Base-by-base conservation (phyloP, 64 coral and sea anemone species). In the Pachyseris speciosa region DNA sequence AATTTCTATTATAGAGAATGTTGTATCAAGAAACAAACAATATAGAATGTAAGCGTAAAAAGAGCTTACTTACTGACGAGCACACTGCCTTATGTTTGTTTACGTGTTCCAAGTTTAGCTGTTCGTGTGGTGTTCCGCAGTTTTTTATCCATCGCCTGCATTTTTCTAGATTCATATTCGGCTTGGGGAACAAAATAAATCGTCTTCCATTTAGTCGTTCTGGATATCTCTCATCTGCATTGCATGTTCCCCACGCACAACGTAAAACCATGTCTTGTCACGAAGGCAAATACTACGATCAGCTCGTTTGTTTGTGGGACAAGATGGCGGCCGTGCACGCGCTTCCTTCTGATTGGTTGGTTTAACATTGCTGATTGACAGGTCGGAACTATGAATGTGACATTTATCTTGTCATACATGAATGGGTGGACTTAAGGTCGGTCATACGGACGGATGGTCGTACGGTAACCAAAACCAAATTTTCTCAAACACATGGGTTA, bases 71-170 rank as follows among this genome's bases (percentile, higher is more conserved):
- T 90, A 90, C 75, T 44, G 64, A 80, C 22, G 39, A 90, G 63
- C 88, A 90, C 28, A 90, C 88, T 52, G 88, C 75, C 80, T 90
- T 90, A 36, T 90, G 75, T 70, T 90, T 90, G 88, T 90, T 90
- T 80, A 90, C 80, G 40, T 37, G 31, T 28, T 49, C 63, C 58
- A 90, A 74, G 36, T 80, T 69, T 74, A 90, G 75, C 43, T 81
- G 74, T 43, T 80, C 38, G 70, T 90, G 75, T 52, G 74, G 74
- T 50, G 74, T 80, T 53, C 75, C 59, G 74, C 88, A 81, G 24
- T 55, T 64, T 90, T 90, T 90, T 51, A 90, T 90, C 88, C 75
- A 90, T 32, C 75, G 22, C 26, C 69, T 55, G 55, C 88, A 90
- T 80, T 83, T 90, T 64, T 90, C 75, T 61, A 68, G 63, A 67